phyloP scores from a whole-genome alignment of 2,113 vertebrate genomes.

The Aldabrachelys gigantea region DNA sequence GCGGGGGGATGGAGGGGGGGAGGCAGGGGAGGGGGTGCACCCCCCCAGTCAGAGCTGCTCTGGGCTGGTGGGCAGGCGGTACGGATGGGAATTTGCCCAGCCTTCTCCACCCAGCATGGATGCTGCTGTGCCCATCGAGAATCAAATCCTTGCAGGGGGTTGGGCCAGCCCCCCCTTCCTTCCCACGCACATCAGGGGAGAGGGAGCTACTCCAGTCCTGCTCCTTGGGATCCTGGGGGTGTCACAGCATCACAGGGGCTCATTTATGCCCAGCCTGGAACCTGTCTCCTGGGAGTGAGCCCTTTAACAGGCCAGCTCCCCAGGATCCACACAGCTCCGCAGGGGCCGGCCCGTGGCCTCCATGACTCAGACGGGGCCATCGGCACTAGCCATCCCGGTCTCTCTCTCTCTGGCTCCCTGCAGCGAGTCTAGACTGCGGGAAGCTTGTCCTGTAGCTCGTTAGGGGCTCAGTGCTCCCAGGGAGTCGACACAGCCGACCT shows the following conservation, averaged over 20 bases:
- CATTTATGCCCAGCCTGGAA: neutral
- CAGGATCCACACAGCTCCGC: neutral
- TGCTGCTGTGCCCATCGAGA: neutral
- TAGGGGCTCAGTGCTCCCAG: neutral
- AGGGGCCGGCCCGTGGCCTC: neutral
- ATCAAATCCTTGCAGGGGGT: neutral
- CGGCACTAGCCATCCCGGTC: neutral
- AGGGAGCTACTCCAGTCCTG: neutral
- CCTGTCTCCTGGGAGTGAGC: neutral
- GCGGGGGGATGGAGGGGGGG: neutral
- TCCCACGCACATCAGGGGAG: neutral
- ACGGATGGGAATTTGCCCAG: neutral
- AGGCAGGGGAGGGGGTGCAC: neutral
- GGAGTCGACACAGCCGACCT: neutral
- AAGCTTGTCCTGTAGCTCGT: neutral
- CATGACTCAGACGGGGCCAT: neutral
- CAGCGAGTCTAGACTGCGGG: neutral
- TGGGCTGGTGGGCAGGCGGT: neutral
- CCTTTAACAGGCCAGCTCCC: neutral
- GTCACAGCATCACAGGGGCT: neutral
- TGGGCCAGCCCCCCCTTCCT: neutral
- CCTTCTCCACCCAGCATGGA: neutral
- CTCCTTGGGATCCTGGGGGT: neutral
- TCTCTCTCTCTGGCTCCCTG: neutral
- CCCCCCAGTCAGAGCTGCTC: neutral